Conservation (phyloP, 2,888 invertebrate genomes). For the Anarsia innoxiella region DNA sequence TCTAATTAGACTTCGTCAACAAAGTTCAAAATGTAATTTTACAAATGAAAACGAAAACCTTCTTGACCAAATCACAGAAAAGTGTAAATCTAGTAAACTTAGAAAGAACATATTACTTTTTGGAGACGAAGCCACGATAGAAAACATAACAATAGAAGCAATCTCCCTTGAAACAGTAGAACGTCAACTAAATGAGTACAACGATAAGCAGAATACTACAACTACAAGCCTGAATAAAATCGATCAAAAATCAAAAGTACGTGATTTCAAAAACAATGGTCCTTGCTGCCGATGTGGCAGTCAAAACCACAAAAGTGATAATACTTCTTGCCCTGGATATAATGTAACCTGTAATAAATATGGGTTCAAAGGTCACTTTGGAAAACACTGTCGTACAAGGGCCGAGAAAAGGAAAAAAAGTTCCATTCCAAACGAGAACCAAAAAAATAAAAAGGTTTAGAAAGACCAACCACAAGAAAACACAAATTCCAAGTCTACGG, state of each 20-base stretch:
- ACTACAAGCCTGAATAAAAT: not conserved
- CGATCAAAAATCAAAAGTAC: not conserved
- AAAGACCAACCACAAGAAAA: conserved; percentile 1
- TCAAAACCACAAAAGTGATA: not conserved
- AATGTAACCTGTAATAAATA: conserved; percentile 12
- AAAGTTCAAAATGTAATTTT: conserved; percentile 16
- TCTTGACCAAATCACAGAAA: conserved; percentile 17
- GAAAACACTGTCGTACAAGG: conserved; percentile 13
- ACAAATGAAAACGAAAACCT: conserved; percentile 10
- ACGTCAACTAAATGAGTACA: conserved; percentile 7
- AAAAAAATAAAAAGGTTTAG: not conserved
- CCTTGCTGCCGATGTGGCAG: conserved; percentile 6
- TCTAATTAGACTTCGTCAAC: conserved; percentile 20
- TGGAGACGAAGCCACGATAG: conserved; percentile 17
- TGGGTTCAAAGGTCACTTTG: conserved; percentile 16
- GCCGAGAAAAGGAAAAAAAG: conserved; percentile 7
- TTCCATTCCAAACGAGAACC: not conserved
- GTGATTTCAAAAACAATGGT: not conserved
- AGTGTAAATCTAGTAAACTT: conserved; percentile 13
- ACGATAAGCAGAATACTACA: not conserved
- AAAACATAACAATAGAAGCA: conserved; percentile 20
- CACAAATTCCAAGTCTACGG: not conserved
- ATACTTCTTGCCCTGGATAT: conserved; percentile 7
- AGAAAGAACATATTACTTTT: conserved; percentile 18
- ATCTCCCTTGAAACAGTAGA: conserved; percentile 20